Evolutionary conservation across 1,140 invertebrate species (phyloP).

Genomic region (Acromyrmex echinatior): DNA sequence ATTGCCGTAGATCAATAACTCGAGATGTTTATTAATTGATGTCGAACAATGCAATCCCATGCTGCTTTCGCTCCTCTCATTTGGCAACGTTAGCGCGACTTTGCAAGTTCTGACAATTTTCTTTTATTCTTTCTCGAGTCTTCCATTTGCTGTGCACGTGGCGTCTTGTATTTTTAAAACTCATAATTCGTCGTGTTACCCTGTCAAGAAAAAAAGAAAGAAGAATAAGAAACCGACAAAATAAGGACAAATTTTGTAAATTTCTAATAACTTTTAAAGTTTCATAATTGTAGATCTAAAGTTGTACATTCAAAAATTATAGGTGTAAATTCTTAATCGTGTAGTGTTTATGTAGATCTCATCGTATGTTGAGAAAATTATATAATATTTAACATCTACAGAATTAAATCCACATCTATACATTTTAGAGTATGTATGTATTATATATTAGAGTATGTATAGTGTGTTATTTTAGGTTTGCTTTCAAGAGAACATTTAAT

Average conservation of each 20-base stretch:
- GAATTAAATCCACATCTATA: too few relatives aligned
- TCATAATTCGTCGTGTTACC: conserved; percentile 7
- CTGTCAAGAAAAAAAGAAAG: neutral
- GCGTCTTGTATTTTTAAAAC: conserved; percentile 11
- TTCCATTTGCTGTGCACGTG: neutral
- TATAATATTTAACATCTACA: too few relatives aligned
- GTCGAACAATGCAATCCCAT: neutral
- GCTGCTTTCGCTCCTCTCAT: neutral
- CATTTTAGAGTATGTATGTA: too few relatives aligned
- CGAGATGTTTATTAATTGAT: conserved; percentile 35
- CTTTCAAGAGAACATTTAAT: neutral
- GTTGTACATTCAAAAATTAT: neutral
- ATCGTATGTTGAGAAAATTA: neutral
- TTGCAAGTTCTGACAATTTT: neutral
- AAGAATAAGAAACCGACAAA: too few relatives aligned
- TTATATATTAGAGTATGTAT: too few relatives aligned
- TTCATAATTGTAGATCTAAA: neutral
- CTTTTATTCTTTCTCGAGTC: neutral
- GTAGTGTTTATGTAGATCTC: too few relatives aligned
- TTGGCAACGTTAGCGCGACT: neutral
- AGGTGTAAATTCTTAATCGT: too few relatives aligned
- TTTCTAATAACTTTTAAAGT: neutral
- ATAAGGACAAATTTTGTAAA: neutral
- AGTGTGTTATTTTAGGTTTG: too few relatives aligned
- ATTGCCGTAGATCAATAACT: conserved; percentile 17